phyloP scores from a whole-genome alignment of 2,797 vertebrate species.

The Etheostoma nigrum region DNA sequence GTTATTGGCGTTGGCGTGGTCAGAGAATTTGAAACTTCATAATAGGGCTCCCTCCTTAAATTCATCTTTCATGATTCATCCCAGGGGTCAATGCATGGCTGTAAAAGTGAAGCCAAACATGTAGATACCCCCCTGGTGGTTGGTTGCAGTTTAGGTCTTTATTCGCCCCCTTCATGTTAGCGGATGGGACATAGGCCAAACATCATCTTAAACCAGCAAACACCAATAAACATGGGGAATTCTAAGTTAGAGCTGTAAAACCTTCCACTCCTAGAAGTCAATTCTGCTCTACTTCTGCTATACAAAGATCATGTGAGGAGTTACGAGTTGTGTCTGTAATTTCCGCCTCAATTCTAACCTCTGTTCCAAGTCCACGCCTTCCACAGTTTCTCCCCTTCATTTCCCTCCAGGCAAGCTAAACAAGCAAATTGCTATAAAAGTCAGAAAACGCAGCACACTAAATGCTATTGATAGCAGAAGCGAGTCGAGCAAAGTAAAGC shows the following conservation, averaged over 20 bases:
- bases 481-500: slow-evolving; percentile 35
- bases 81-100: no score
- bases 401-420: slow-evolving; percentile 57
- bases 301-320: slow-evolving; percentile 29
- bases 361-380: slow-evolving; percentile 55
- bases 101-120: no score
- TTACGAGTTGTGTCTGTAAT: slow-evolving; percentile 43
- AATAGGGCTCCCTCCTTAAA: neutral
- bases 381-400: slow-evolving; percentile 51
- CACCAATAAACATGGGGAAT: slow-evolving; percentile 1
- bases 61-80: slow-evolving; percentile 1
- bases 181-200: no score
- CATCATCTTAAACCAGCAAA: neutral
- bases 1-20: no score
- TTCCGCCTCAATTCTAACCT: slow-evolving; percentile 47
- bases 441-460: slow-evolving; percentile 35
- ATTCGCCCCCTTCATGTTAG: no score
- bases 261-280: neutral
- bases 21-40: neutral
- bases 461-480: slow-evolving; percentile 50
- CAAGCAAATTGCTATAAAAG: slow-evolving; percentile 54
- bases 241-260: neutral
- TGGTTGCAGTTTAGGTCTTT: no score
- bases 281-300: neutral
- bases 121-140: no score